A percentile compares a stretch with the other conserved stretches of the same genome.
phyloP scores from a whole-genome alignment of 2,113 vertebrate genomes.

The Platycercus adscitus region DNA sequence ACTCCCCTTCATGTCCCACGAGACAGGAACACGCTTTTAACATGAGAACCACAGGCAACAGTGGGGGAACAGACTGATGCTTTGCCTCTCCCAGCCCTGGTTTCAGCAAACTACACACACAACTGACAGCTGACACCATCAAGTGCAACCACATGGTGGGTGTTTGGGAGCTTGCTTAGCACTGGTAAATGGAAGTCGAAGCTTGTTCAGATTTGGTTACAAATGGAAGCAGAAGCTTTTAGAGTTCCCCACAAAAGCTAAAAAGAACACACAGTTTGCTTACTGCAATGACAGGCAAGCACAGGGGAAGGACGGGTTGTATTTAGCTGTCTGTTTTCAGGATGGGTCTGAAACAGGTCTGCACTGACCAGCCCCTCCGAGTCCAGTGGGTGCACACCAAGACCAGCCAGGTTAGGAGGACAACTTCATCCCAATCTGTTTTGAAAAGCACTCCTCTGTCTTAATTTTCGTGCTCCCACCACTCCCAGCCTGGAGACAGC shows the following conservation, averaged over 20 bases:
- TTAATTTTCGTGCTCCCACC: neutral
- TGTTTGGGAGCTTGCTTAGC: neutral
- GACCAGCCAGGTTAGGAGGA: neutral
- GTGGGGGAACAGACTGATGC: neutral
- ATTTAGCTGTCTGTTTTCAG: neutral
- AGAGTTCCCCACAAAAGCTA: neutral
- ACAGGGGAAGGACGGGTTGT: neutral
- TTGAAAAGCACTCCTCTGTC: neutral
- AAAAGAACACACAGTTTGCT: neutral
- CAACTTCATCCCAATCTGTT: neutral
- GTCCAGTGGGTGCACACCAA: neutral
- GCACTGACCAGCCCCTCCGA: neutral
- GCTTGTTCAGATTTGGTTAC: neutral
- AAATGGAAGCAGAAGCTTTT: neutral
- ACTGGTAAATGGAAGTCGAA: neutral
- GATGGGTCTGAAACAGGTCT: neutral
- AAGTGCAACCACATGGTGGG: neutral
- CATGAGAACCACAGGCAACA: neutral
- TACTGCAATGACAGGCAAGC: neutral
- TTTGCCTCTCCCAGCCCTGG: neutral
- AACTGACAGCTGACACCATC: neutral
- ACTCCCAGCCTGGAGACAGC: too few species aligned
- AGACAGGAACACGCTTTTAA: neutral
- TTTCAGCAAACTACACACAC: neutral
- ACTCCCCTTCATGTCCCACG: neutral